phyloP scores from a whole-genome alignment of 2,888 invertebrate species.

The Ophonus ardosiacus region DNA sequence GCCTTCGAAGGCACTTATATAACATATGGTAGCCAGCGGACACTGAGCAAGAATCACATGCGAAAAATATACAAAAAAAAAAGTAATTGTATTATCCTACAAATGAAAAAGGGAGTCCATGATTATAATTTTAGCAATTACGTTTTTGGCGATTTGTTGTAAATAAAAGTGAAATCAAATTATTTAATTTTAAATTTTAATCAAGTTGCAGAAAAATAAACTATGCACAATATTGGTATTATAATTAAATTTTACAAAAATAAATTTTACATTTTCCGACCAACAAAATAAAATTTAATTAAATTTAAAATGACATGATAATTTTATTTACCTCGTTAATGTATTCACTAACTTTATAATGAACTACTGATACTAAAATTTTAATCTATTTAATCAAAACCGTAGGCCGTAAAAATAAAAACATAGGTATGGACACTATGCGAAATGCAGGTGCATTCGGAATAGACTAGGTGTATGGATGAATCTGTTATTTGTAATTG shows the following conservation, averaged over 20 bases:
- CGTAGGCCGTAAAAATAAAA: background rate
- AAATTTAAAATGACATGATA: slow-evolving; percentile 31
- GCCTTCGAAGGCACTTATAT: background rate
- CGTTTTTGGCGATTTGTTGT: background rate
- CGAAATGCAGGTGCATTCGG: background rate
- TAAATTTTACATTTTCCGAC: slow-evolving; percentile 11
- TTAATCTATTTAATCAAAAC: slow-evolving; percentile 35
- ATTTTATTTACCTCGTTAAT: slow-evolving; percentile 26
- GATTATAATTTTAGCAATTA: no score
- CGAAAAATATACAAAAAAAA: no score
- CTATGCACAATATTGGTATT: slow-evolving; percentile 7
- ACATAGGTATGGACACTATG: background rate
- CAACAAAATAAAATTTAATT: slow-evolving; percentile 41
- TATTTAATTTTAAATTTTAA: background rate
- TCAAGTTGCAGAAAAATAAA: background rate
- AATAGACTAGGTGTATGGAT: background rate
- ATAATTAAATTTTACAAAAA: slow-evolving; percentile 37
- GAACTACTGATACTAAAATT: slow-evolving; percentile 30
- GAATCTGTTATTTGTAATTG: slow-evolving; percentile 38
- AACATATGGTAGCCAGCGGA: background rate
- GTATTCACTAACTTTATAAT: slow-evolving; percentile 43
- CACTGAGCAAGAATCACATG: no score
- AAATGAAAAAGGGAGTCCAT: no score
- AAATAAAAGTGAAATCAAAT: background rate
- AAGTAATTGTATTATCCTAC: no score